Base-by-base conservation (phyloP, 2,113 vertebrate species). In the Brachypteracias leptosomus region DNA sequence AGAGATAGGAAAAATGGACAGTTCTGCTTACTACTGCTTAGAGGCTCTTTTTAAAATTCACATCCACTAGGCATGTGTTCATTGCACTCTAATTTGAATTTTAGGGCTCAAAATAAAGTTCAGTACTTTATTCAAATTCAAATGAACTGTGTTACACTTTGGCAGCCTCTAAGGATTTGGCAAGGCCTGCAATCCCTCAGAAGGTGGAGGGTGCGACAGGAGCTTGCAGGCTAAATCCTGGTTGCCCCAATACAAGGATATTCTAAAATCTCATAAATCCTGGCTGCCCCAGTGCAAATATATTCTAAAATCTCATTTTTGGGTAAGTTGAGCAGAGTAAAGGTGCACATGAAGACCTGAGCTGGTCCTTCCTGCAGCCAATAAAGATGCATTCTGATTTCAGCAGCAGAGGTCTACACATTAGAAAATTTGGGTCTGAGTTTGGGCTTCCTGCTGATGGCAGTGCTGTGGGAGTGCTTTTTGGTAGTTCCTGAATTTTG, bases 91-190 rank as follows among this genome's bases (percentile, higher is more conserved):
- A 70, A 80, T 94, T 89, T 88, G 85, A 95, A 86, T 93, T 90
- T 92, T 89, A 95, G 87, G 80, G 25, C 84, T 93, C 73, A 78
- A 94, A 95, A 92, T 93, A 90, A 93, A 87, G 79, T 86, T 90
- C 93, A 74, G 68, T 63, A 36, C 62, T 76, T 92, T 31, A 93
- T 96, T 96, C 75, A 95, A 83, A 95, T 90, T 96, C 78, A 92
- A 90, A 91, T 95, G 42, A 88, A 92, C 54, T n/a, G 47, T 38
- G 42, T 79, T 77, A 29, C 6, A 13, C 79, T 66, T 63, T 90
- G 83, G 68, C 83, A 95, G 65, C 51, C 51, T 85, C 61, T 31
- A 55, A 42, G 55, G 52, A 54, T 17, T 16, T 58, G 51, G 38
- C 72, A 93, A n/a, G 80, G 55, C 72, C 68, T 83, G 67, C 80